Evolutionary conservation across 1,140 invertebrate species (phyloP).

Genomic region (Paralvinella palmiformis): DNA sequence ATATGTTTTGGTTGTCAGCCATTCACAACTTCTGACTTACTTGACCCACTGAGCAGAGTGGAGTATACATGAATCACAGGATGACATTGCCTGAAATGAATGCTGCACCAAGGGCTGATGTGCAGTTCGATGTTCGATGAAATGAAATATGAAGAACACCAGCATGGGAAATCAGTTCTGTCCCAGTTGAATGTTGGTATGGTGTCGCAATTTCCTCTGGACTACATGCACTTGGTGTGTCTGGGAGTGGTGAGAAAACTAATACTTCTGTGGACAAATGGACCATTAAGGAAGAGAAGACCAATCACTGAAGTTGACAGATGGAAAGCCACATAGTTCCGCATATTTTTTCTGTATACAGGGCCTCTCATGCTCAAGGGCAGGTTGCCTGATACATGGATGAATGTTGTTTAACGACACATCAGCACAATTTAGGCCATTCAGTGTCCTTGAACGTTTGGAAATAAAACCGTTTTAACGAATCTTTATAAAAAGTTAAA

Average conservation of each 20-base stretch:
- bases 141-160: conserved; percentile 24
- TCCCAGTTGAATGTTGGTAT: conserved; percentile 24
- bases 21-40: no score
- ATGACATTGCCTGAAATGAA: conserved; percentile 26
- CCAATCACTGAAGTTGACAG: conserved; percentile 29
- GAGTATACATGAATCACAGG: not conserved
- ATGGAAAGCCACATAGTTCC: conserved; percentile 48
- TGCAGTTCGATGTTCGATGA: conserved; percentile 29
- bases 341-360: conserved; percentile 43
- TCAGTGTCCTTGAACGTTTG: no score
- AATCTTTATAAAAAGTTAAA: no score
- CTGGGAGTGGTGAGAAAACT: conserved; percentile 37
- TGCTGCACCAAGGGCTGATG: conserved; percentile 28
- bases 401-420: no score
- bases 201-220: conserved; percentile 30
- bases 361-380: not conserved
- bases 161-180: conserved; percentile 1
- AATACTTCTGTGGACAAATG: conserved; percentile 31
- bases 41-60: not conserved
- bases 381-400: not conserved
- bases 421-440: no score
- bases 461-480: no score
- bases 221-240: conserved; percentile 41
- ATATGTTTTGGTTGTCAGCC: no score
- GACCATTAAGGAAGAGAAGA: conserved; percentile 31